Evolutionary conservation across 2,113 vertebrate genomes (phyloP), one percentile per base, ranked within the genome.

Genomic region (Phrynosoma platyrhinos): DNA sequence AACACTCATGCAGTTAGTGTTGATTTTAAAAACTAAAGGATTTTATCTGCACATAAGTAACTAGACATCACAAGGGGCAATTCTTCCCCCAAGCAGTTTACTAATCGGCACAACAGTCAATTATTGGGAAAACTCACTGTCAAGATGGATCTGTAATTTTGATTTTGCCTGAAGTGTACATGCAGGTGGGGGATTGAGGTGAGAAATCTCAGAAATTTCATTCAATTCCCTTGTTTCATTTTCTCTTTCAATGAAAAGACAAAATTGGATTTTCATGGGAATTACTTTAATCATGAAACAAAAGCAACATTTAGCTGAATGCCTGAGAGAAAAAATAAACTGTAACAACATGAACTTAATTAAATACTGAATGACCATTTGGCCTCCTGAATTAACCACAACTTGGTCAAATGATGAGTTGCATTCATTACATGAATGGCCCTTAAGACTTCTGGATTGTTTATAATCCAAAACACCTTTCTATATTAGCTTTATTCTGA

Each of bases 341-440:
- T 80, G 18, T 2, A 3, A 66, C 0, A 2, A 58, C 12, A 84
- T 53, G 72, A 64, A 47, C 8, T 36, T 32, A 10, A n/a, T 25
- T n/a, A 92, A 82, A 93, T 69, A 25, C 3, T 77, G 75, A 64
- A 91, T 30, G 82, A 68, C 53, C 85, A 88, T 91, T 81, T 79
- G 82, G 78, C 62, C 71, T n/a, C 47, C 80, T 76, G 9, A 91
- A 80, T 91, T 88, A 77, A 10, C 23, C 75, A 89, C 87, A 92
- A 16, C 74, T 83, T 78, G 5, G 36, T 62, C 89, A 86, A 83
- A 83, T 68, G 74, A 83, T 20, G 18, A 25, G 75, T 71, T 83
- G 66, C 36, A 72, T 77, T 93, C 69, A 87, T 88, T 72, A 74
- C 21, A 53, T 5, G 53, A 84, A 32, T 72, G 81, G 42, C 66